phyloP scores from a whole-genome alignment of 2,113 vertebrate genomes.

The Gopherus evgoodei region DNA sequence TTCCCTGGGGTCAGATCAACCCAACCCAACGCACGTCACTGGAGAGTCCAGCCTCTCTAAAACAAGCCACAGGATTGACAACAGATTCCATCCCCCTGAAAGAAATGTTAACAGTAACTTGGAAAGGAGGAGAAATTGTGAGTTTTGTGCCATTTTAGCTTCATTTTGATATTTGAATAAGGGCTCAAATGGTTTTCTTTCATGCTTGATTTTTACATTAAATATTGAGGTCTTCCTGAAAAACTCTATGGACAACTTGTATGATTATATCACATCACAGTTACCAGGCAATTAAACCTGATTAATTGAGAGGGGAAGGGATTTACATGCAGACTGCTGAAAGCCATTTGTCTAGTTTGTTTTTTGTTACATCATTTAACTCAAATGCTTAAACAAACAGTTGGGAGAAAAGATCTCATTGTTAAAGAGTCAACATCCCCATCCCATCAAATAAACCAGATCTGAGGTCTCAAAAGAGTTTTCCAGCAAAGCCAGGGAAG shows the following conservation, averaged over 20 bases:
- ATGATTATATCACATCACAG: accelerated
- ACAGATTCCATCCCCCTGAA: background rate
- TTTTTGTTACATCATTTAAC: background rate
- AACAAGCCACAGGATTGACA: background rate
- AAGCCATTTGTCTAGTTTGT: background rate
- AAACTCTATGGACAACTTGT: background rate
- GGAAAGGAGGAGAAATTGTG: background rate
- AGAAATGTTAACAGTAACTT: background rate
- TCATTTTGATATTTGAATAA: background rate
- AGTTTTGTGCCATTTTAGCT: background rate
- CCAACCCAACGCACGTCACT: background rate
- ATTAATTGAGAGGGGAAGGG: accelerated
- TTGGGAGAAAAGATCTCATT: background rate
- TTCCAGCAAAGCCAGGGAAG: background rate
- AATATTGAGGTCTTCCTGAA: background rate
- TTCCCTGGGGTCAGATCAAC: background rate
- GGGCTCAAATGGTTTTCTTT: background rate
- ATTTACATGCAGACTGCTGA: accelerated
- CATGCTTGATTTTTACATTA: background rate
- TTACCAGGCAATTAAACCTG: background rate
- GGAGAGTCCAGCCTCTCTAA: background rate
- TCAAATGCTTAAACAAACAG: no score
- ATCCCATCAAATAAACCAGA: background rate
- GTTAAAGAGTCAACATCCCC: background rate
- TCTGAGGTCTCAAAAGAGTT: background rate